Evolutionary conservation across 1,140 invertebrate genomes (phyloP).

Genomic region (Wiebesia pumilae): DNA sequence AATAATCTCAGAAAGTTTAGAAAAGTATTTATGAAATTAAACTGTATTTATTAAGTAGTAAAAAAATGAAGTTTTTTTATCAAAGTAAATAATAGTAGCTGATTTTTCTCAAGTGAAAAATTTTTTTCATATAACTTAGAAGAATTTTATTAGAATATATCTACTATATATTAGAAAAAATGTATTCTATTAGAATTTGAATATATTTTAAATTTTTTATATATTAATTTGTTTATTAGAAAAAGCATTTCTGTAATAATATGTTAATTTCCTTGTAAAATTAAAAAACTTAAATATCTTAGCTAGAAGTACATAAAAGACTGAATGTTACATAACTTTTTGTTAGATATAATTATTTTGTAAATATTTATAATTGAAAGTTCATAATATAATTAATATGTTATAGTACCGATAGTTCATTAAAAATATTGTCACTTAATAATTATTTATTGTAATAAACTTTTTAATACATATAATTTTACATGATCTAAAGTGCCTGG

Average conservation of each 20-base stretch:
- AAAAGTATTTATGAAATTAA: conserved; percentile 34
- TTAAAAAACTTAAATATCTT: background rate
- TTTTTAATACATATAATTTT: conserved; percentile 28
- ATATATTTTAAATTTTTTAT: conserved; percentile 25
- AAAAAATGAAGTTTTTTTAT: background rate
- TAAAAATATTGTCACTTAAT: conserved; percentile 3
- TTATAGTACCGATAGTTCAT: conserved; percentile 17
- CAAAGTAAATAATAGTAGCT: conserved; percentile 14
- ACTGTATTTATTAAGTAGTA: conserved; percentile 18
- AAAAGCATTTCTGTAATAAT: conserved; percentile 19
- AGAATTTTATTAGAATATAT: conserved; percentile 14
- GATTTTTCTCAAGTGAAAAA: conserved; percentile 35
- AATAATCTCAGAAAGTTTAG: conserved; percentile 43
- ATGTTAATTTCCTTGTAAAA: conserved; percentile 12
- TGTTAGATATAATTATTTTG: conserved; percentile 1
- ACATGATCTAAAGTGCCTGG: conserved; percentile 43
- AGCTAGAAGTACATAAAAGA: conserved; percentile 42
- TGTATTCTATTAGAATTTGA: conserved; percentile 33
- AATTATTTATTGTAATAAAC: background rate
- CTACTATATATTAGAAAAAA: conserved; percentile 8
- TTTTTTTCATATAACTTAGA: conserved; percentile 19
- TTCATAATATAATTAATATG: conserved; percentile 40
- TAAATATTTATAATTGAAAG: conserved; percentile 28
- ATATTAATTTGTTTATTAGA: conserved; percentile 16
- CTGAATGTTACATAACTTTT: conserved; percentile 40